phyloP scores from a whole-genome alignment of 1,140 invertebrate species.

The Stenopsyche tienmushanensis region DNA sequence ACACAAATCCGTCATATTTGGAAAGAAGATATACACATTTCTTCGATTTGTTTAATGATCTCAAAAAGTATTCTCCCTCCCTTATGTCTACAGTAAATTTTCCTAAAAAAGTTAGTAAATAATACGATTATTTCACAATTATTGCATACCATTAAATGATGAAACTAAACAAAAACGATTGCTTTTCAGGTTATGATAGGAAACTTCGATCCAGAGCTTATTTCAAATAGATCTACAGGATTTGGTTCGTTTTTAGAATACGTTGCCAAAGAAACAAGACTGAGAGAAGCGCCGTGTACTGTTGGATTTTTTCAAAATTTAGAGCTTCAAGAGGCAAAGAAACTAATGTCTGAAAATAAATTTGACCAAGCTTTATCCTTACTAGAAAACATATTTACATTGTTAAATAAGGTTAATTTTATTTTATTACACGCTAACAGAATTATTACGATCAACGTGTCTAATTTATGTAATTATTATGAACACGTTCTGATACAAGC shows the following conservation, averaged over 20 bases:
- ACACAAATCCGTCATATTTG: conserved; percentile 63
- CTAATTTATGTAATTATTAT: background rate
- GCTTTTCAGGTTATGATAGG: conserved; percentile 64
- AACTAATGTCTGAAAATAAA: conserved; percentile 60
- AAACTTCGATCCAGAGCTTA: conserved; percentile 73
- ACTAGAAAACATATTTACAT: conserved; percentile 69
- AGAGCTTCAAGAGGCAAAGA: conserved; percentile 64
- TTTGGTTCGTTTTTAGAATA: conserved; percentile 70
- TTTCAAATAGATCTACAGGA: conserved; percentile 66
- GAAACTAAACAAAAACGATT: too few species aligned
- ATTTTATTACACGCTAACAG: background rate
- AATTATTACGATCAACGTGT: background rate
- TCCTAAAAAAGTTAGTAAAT: conserved; percentile 64
- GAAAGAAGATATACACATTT: conserved; percentile 78
- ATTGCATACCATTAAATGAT: background rate
- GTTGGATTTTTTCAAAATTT: conserved; percentile 68
- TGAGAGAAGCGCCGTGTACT: conserved; percentile 63
- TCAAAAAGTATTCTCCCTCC: conserved; percentile 63
- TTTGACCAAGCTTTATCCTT: conserved; percentile 64
- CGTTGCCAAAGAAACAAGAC: conserved; percentile 57
- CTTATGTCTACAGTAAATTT: conserved; percentile 63
- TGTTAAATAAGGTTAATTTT: conserved; percentile 65
- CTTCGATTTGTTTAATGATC: conserved; percentile 63
- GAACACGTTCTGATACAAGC: background rate
- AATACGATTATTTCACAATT: background rate